Evolutionary conservation across 2,888 invertebrate species (phyloP).

Genomic region (Diploptera punctata): DNA sequence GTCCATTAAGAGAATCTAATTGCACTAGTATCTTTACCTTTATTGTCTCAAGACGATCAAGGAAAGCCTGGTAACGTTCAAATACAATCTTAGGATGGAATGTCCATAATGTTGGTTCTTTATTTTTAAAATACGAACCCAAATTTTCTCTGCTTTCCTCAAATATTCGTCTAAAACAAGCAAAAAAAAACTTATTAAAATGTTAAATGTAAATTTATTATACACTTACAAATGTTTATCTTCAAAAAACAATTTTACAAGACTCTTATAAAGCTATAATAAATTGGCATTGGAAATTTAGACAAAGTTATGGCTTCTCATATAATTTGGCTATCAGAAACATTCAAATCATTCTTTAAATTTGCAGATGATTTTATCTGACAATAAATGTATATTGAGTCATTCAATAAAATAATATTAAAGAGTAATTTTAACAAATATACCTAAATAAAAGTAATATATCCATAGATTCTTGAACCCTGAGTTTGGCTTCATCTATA

Average conservation of each 20-base stretch:
- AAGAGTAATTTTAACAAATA: constrained; percentile 34
- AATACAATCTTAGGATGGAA: constrained; percentile 86
- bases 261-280: too few species aligned
- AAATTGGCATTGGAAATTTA: too few species aligned
- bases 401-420: constrained; percentile 56
- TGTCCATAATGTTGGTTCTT: constrained; percentile 70
- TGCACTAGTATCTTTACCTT: constrained; percentile 58
- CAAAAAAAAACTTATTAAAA: too few species aligned
- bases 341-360: too few species aligned
- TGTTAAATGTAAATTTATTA: too few species aligned
- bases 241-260: too few species aligned
- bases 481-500: constrained; percentile 89
- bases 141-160: constrained; percentile 74
- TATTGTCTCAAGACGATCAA: constrained; percentile 77
- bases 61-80: constrained; percentile 76
- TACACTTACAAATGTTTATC: too few species aligned
- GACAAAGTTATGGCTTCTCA: too few species aligned
- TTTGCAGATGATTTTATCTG: not conserved
- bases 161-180: constrained; percentile 67
- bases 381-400: not conserved
- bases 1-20: too few species aligned
- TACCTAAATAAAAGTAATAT: constrained; percentile 50
- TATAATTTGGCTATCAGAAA: too few species aligned
- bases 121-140: constrained; percentile 68
- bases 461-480: constrained; percentile 63